phyloP scores from a whole-genome alignment of 2,113 vertebrate genomes.

The Anoplopoma fimbria region DNA sequence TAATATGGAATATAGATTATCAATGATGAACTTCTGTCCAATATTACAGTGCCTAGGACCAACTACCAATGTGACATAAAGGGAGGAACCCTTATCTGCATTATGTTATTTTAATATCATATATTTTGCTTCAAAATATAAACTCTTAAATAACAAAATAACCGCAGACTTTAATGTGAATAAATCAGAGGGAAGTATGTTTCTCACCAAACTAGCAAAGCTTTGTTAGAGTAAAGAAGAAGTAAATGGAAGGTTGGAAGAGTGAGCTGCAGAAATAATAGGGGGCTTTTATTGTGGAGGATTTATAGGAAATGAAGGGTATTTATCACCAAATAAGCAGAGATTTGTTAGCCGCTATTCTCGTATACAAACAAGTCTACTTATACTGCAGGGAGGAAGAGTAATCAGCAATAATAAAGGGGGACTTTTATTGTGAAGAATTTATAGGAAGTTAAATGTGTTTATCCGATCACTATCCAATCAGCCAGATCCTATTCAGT shows the following conservation, averaged over 20 bases:
- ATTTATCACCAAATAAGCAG: background rate
- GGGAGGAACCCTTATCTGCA: background rate
- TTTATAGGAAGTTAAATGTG: background rate
- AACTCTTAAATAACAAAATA: background rate
- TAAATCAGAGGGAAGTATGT: background rate
- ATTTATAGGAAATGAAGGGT: background rate
- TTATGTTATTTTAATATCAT: background rate
- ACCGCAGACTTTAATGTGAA: background rate
- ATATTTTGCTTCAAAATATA: background rate
- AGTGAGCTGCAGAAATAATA: background rate
- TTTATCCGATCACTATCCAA: background rate
- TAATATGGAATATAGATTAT: constrained; percentile 34
- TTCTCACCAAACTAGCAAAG: too few relatives aligned
- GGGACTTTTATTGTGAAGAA: background rate
- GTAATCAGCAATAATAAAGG: background rate
- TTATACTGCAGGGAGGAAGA: background rate
- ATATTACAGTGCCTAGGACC: constrained; percentile 10
- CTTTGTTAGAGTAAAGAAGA: too few relatives aligned
- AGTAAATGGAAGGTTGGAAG: too few relatives aligned
- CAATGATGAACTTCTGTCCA: constrained; percentile 43
- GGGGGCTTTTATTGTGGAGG: background rate
- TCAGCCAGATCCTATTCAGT: background rate
- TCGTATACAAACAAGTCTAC: background rate
- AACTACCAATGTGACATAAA: background rate
- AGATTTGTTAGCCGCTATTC: background rate